These are phyloP conservation scores for human (Homo sapiens) DNA, from an alignment of 2,113 vertebrate genomes.

Conservation along the genomic window DNA sequence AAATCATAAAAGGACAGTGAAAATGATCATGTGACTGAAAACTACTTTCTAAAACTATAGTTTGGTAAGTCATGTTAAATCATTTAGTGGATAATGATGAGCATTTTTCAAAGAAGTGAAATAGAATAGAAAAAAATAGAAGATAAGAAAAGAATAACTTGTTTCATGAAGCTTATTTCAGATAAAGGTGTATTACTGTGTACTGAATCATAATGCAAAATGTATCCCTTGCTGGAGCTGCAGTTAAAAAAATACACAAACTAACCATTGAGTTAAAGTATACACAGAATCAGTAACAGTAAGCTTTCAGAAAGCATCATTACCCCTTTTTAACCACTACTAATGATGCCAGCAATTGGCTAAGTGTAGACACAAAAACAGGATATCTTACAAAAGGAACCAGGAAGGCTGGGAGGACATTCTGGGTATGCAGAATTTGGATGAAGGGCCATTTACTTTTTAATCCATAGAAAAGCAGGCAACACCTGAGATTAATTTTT, in stretches of 20 bases:
- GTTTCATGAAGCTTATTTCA: neutral
- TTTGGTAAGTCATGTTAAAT: neutral
- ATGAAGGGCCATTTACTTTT: conserved; percentile 27
- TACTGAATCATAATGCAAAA: neutral
- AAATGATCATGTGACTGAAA: neutral
- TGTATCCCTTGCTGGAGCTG: neutral
- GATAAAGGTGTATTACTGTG: neutral
- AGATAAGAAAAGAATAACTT: neutral
- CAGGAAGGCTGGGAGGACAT: conserved; percentile 1
- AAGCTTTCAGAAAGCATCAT: neutral
- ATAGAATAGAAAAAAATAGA: neutral
- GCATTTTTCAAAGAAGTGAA: neutral
- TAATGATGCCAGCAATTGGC: conserved; percentile 33
- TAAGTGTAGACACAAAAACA: conserved; percentile 46
- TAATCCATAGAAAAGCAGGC: neutral
- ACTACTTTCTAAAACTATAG: neutral
- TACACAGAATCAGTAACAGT: neutral
- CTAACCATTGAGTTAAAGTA: neutral
- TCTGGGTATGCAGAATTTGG: neutral
- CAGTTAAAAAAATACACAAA: neutral
- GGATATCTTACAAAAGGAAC: conserved; percentile 40
- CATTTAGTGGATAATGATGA: neutral
- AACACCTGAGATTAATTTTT: conserved; percentile 15
- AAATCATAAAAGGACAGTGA: neutral
- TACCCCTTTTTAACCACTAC: neutral